Conservation (phyloP, 2,113 vertebrate genomes). For the Myiozetetes cayanensis region DNA sequence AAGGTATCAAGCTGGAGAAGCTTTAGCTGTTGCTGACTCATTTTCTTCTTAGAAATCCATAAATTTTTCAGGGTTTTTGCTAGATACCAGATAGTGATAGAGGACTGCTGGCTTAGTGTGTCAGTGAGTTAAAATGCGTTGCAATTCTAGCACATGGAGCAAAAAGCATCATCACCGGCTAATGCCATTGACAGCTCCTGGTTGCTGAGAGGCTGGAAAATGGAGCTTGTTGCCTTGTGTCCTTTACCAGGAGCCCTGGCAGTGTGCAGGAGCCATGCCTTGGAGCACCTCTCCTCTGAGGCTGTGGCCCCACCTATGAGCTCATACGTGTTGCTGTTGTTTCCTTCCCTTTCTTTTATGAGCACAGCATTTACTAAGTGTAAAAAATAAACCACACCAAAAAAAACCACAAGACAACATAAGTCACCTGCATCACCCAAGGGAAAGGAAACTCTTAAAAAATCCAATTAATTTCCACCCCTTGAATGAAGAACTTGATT, state of each 20-base stretch:
- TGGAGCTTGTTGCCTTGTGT: not conserved
- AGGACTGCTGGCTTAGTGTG: not conserved
- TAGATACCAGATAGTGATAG: not conserved
- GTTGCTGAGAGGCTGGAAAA: not conserved
- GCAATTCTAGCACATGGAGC: not conserved
- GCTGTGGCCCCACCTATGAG: not conserved
- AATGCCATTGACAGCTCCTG: not conserved
- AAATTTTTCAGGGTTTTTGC: slow-evolving; percentile 36
- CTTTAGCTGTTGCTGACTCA: not conserved
- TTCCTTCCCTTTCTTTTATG: not conserved
- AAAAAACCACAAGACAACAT: not conserved
- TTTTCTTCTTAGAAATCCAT: slow-evolving; percentile 43
- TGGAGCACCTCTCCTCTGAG: not conserved
- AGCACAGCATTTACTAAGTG: not conserved
- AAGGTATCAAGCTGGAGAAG: not conserved
- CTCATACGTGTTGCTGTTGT: not conserved
- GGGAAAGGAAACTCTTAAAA: not conserved
- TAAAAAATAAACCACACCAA: not conserved
- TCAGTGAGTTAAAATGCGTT: not conserved
- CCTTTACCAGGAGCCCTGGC: not conserved
- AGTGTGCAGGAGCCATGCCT: not conserved
- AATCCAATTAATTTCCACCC: not conserved
- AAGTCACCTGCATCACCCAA: not conserved
- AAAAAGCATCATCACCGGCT: not conserved
- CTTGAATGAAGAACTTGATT: not conserved